Evolutionary conservation across 2,888 invertebrate species (phyloP), one percentile per base, ranked within the genome.

Genomic region (Chironomus tentans): DNA sequence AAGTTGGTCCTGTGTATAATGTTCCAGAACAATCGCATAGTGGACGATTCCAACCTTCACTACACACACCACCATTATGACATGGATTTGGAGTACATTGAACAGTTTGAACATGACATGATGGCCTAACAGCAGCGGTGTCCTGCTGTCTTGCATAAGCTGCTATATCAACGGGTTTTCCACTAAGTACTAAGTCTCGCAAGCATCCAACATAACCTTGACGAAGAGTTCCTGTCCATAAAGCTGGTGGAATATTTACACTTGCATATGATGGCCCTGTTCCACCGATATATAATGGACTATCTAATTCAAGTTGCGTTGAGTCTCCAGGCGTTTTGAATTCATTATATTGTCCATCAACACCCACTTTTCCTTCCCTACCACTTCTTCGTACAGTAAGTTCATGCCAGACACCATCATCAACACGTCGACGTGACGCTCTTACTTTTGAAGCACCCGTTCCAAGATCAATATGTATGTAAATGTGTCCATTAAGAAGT

Each of bases 171-270:
- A 96, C 89, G 0, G 93, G 90, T 80, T 94, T 91, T 70, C 93
- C 93, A 82, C 97, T 95, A 81, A 97, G 86, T 79, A 92, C 90
- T 80, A 98, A 86, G 82, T 97, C 96, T 78, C 95, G 88, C 81
- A 98, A 88, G 82, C 97, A 98, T 2, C 97, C 98, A 6, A 97
- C 96, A 82, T 93, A 98, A 22, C 97, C 97, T 80, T 93, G 92
- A 77, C 93, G 88, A 75, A 97, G 84, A 6, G 93, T 91, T 0
- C 93, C 95, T 0, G 95, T 93, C 97, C 97, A 97, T 77, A 98
- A 85, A 18, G 92, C 93, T 2, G 93, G 88, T 0, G 97, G 95
- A 73, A 94, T 89, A 65, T 90, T 87, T 6, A 90, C 87, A 24
- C 91, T 90, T 1, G 91, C 89, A 81, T 93, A 93, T 46, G 92